Evolutionary conservation across 2,113 vertebrate species (phyloP), one percentile per base, ranked within the genome.

Genomic region (Camelus bactrianus): DNA sequence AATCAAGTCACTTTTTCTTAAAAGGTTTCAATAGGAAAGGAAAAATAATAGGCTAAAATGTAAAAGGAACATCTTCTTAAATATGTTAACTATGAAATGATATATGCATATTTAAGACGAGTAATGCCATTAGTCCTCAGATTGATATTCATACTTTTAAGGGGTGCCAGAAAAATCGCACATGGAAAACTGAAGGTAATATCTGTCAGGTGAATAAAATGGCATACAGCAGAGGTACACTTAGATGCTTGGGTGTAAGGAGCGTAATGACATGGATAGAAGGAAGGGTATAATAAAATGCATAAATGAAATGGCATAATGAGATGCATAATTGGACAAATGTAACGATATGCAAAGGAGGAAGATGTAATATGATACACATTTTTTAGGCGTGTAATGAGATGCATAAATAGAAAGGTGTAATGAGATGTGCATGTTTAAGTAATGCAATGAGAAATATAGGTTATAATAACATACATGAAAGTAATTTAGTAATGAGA

Each of bases 391-490:
- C 90, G 69, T 77, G 87, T 96, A 98, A 98, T 96, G 97, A 96
- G 86, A 95, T 98, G 94, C 96, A 94, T 94, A 97, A 97, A 95
- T 97, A 97, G 93, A 86, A 96, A 97, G 96, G 94, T 98, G 87
- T 96, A 98, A 98, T 98, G 91, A 96, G 93, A 97, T 98, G 96
- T 97, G 95, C 97, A 98, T 97, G 93, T 91, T 96, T 96, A 97
- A 96, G 89, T 94, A 96, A 93, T 52, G 54, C 77, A 96, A 97
- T 97, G 96, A 97, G 89, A 98, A 96, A 96, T 97, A 97, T 96
- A 97, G 89, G 91, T 97, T 96, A 94, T 97, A 97, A 98, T 93
- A 98, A 98, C 98, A 97, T 96, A 97, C 96, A 95, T 97, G 97
- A 97, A 97, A 97, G 95, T 94, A 96, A 97, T 96, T 97, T 97